phyloP scores from a whole-genome alignment of 35 echinoderm and acorn worm species.

The Nesometra sesokonis region DNA sequence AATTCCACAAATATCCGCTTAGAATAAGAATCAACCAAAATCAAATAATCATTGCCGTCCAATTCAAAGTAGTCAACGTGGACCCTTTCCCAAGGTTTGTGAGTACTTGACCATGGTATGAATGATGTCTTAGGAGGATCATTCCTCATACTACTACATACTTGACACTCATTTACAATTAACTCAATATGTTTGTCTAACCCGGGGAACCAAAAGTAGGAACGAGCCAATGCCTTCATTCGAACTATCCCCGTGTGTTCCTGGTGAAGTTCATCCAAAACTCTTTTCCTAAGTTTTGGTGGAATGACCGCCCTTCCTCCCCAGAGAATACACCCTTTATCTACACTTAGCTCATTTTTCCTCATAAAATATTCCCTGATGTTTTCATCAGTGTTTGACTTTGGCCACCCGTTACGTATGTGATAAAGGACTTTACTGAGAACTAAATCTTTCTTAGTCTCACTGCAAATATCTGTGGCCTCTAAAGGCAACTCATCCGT shows the following conservation, averaged over 20 bases:
- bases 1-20: conserved; percentile 35
- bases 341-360: conserved; percentile 28
- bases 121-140: conserved; percentile 29
- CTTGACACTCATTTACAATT: conserved; percentile 12
- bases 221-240: conserved; percentile 46
- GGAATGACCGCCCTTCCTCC: conserved; percentile 41
- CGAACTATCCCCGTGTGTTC: conserved; percentile 39
- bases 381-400: no score
- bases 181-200: conserved; percentile 47
- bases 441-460: no score
- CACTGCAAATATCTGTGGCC: no score
- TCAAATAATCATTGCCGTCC: no score
- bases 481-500: neutral
- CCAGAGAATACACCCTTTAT: conserved; percentile 54
- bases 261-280: conserved; percentile 48
- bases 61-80: conserved; percentile 43
- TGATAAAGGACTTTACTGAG: no score
- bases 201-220: conserved; percentile 45
- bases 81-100: conserved; percentile 19
- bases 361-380: no score
- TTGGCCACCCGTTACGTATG: no score
- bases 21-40: conserved; percentile 25
- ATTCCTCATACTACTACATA: conserved; percentile 22
- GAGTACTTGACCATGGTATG: conserved; percentile 27
- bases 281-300: neutral